These are phyloP conservation scores for Synaphobranchus kaupii DNA, from an alignment of 2,797 vertebrate genomes.

Conservation along the genomic window DNA sequence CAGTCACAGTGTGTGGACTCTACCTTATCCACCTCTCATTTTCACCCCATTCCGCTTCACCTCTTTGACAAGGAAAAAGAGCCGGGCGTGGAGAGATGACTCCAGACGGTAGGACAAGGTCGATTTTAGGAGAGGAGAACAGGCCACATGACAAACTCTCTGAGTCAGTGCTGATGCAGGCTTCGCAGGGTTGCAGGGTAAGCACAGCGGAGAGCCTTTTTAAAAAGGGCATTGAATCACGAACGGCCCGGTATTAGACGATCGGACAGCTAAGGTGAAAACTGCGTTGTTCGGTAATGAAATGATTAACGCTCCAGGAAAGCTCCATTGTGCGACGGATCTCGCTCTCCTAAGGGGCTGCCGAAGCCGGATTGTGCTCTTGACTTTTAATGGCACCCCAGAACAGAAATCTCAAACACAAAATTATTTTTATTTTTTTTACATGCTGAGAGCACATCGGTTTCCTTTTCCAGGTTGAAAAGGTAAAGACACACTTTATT, in stretches of 20 bases:
- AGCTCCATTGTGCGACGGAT: not conserved
- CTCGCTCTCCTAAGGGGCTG: not conserved
- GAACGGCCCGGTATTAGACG: not conserved
- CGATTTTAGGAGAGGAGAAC: not conserved
- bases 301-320: not conserved
- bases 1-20: too few relatives aligned
- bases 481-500: not conserved
- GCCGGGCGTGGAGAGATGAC: not conserved
- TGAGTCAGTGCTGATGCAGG: slow-evolving; percentile 12
- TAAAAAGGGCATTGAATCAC: slow-evolving; percentile 6
- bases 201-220: not conserved
- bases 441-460: too few relatives aligned
- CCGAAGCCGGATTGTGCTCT: not conserved
- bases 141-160: not conserved
- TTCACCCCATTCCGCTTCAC: not conserved
- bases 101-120: not conserved
- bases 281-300: not conserved
- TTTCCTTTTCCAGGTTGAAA: not conserved
- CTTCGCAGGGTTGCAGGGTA: not conserved
- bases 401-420: not conserved
- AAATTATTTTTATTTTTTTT: too few relatives aligned
- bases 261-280: slow-evolving; percentile 5
- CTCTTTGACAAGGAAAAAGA: not conserved
- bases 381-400: not conserved
- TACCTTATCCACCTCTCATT: not conserved